These are phyloP conservation scores for Acrocephalus arundinaceus DNA, from an alignment of 2,113 vertebrate genomes.

Conservation along the genomic window DNA sequence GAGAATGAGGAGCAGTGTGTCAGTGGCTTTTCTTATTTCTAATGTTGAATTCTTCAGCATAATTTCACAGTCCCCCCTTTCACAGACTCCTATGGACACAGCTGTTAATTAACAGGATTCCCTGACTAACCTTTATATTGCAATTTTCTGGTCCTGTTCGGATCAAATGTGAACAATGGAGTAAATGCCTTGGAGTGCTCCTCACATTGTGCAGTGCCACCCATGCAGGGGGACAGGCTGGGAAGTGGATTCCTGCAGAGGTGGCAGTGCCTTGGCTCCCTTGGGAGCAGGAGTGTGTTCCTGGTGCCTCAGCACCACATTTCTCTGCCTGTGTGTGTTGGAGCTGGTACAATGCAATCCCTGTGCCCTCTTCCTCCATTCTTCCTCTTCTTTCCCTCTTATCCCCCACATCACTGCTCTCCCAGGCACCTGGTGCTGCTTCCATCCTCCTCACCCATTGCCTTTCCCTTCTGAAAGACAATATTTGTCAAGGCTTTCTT, in stretches of 20 bases:
- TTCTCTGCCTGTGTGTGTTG: rapidly evolving
- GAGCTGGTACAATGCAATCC: not conserved
- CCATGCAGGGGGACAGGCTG: not conserved
- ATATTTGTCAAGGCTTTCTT: not conserved
- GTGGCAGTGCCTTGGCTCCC: not conserved
- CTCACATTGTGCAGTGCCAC: not conserved
- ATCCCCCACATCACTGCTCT: not conserved
- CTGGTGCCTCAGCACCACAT: not conserved
- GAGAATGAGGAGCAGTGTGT: not conserved
- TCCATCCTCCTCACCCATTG: not conserved
- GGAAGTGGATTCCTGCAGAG: not conserved
- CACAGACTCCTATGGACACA: not conserved
- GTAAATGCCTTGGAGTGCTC: not conserved
- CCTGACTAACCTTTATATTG: not conserved
- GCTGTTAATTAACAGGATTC: not conserved
- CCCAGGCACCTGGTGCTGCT: not conserved
- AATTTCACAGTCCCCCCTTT: not conserved
- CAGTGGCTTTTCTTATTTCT: not conserved
- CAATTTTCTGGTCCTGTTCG: not conserved
- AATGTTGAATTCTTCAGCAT: not conserved
- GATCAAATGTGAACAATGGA: not conserved
- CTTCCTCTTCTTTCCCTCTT: not conserved
- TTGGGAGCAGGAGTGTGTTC: not conserved
- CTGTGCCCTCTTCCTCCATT: not conserved
- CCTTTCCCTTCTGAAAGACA: not conserved